Conservation (phyloP, 2,888 invertebrate genomes). For the Lomographa bimaculata region DNA sequence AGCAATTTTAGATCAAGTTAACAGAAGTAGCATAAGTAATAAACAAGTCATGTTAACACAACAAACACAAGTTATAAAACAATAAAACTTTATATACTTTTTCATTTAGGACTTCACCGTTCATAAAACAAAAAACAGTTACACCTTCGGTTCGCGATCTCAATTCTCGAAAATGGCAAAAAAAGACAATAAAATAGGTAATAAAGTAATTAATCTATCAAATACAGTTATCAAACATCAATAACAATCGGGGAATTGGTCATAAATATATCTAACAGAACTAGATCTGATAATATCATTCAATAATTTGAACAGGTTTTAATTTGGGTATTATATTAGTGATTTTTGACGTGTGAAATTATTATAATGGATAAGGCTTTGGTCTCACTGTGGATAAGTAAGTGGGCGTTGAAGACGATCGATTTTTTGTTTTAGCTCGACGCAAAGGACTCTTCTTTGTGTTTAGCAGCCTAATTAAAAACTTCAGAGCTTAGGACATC, state of each 20-base stretch:
- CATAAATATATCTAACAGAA: conserved; percentile 22
- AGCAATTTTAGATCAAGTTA: no score
- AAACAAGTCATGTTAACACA: conserved; percentile 5
- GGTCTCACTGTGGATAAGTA: neutral
- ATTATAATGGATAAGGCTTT: conserved; percentile 16
- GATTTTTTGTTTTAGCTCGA: no score
- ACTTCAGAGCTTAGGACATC: no score
- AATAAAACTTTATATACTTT: no score
- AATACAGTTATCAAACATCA: conserved; percentile 22
- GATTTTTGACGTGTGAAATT: conserved; percentile 24
- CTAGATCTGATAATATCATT: conserved; percentile 25
- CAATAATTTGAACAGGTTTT: conserved; percentile 25
- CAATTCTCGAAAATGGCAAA: conserved; percentile 12
- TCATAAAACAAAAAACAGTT: conserved; percentile 7
- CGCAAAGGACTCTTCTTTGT: no score
- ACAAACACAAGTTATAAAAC: conserved; percentile 6
- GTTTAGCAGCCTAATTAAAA: no score
- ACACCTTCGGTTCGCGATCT: conserved; percentile 10
- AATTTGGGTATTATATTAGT: conserved; percentile 8
- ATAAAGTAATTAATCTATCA: conserved; percentile 23
- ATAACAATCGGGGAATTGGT: conserved; percentile 16
- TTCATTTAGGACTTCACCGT: no score
- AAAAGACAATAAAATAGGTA: conserved; percentile 17
- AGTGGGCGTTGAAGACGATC: no score
- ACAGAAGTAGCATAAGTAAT: neutral